Conservation (phyloP, 2,113 vertebrate genomes). For the Zosterops hypoxanthus region DNA sequence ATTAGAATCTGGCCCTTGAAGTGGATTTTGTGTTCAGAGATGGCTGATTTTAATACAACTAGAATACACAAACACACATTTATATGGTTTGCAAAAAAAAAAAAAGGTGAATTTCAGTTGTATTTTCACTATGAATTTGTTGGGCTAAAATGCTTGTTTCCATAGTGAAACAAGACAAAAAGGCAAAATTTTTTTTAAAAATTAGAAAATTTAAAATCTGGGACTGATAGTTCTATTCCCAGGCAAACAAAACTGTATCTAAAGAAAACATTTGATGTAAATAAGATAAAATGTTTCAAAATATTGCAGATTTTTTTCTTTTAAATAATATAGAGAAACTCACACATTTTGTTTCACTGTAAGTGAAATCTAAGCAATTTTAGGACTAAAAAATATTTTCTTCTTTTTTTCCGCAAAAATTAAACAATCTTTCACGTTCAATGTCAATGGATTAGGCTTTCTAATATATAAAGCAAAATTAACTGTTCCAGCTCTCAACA, state of each 20-base stretch:
- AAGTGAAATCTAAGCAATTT: not conserved
- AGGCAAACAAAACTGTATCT: not conserved
- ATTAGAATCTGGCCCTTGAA: not conserved
- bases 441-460: not conserved
- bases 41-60: not conserved
- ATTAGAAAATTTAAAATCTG: not conserved
- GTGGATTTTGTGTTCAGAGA: not conserved
- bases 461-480: not conserved
- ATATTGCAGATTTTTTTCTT: not conserved
- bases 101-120: not conserved
- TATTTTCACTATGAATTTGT: not conserved
- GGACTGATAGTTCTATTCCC: not conserved
- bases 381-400: not conserved
- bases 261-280: not conserved
- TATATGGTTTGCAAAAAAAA: not conserved
- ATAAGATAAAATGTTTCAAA: not conserved
- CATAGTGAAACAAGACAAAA: not conserved
- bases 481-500: not conserved
- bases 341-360: not conserved
- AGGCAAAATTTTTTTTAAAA: not conserved
- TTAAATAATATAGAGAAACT: not conserved
- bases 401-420: not conserved
- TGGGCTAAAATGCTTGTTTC: not conserved
- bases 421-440: not conserved
- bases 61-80: not conserved